Base-by-base conservation (phyloP, 2,888 invertebrate species). In the Corbicula japonica region DNA sequence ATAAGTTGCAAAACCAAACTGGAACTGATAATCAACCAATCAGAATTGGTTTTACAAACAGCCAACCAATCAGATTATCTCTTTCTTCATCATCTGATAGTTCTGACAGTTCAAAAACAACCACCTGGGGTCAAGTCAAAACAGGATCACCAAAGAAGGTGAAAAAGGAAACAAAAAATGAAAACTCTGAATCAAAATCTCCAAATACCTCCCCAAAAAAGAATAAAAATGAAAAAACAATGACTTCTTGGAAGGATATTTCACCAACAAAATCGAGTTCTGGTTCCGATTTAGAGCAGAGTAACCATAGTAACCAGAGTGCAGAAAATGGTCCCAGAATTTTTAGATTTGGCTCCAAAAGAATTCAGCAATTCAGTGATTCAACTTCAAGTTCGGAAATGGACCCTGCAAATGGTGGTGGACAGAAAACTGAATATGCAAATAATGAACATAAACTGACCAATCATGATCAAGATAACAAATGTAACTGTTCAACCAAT, bases 221-320 rank as follows among this genome's bases (percentile, higher is more conserved):
- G 66, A 75, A 77, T n/a, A 80, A 73, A 61, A 78, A 80, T 60
- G 50, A 54, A 15, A 68, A 68, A 54, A 48, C 65, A 8, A 68
- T 85, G 61, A 80, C 86, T n/a, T 86, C 88, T 1, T 89, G 90
- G 89, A 88, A 88, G 70, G 87, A 89, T 61, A 76, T 88, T 18
- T 90, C 91, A 1, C 89, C 89, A 8, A 86, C 86, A 6, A 89
- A 89, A 63, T 75, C 77, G 1, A 75, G 58, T 56, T 71, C 78
- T 34, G 75, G 78, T 52, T 78, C 77, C 23, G 77, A 82, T 62
- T 56, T 82, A 21, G 82, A 75, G 4, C 69, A 66, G 28, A 79
- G 79, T 74, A 54, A 65, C 65, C 74, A 79, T 46, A 80, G 80
- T 38, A 76, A 72, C 69, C 71, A 76, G 10, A 80, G 80, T 69